Percentiles rank a stretch among this genome's conserved stretches.
Evolutionary conservation across 2,113 vertebrate genomes (phyloP).

Genomic region (Dipodomys ordii): DNA sequence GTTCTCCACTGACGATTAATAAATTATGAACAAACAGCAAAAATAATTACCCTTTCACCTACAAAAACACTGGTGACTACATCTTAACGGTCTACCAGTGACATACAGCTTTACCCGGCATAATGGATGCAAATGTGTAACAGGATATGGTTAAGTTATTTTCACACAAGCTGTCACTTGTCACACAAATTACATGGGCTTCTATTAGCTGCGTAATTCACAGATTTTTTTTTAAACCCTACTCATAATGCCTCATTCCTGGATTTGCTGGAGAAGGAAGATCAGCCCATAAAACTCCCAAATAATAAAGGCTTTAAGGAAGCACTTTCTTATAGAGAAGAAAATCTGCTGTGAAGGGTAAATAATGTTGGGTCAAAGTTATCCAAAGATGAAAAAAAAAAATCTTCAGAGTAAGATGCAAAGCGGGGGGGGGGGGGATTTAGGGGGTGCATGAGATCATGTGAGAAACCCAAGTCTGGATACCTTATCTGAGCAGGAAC

Average conservation of each 20-base stretch:
- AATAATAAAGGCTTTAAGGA: neutral
- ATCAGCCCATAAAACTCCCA: neutral
- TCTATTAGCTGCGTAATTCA: conserved; percentile 73
- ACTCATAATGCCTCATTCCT: conserved; percentile 16
- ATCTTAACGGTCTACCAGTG: conserved; percentile 78
- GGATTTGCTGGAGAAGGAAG: neutral
- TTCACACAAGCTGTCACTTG: conserved; percentile 81
- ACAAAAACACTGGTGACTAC: conserved; percentile 84
- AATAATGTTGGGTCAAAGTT: conserved; percentile 59
- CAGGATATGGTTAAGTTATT: conserved; percentile 75
- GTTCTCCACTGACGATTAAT: conserved; percentile 86
- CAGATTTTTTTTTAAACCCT: conserved; percentile 39
- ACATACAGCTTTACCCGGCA: conserved; percentile 75
- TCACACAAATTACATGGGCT: conserved; percentile 74
- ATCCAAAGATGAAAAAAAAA: neutral
- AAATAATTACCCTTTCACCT: conserved; percentile 88
- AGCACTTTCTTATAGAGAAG: neutral
- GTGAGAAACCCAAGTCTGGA: conserved; percentile 27
- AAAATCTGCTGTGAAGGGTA: neutral
- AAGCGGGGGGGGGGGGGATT: no score
- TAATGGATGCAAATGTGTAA: conserved; percentile 85
- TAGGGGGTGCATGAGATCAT: conserved; percentile 29
- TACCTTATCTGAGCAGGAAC: conserved; percentile 73
- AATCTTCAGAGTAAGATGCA: conserved; percentile 45
- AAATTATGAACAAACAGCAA: conserved; percentile 86